Percentiles rank a stretch among this genome's conserved stretches.
Conservation (phyloP, 2,113 vertebrate genomes). For the Onychorhynchus coronatus region DNA sequence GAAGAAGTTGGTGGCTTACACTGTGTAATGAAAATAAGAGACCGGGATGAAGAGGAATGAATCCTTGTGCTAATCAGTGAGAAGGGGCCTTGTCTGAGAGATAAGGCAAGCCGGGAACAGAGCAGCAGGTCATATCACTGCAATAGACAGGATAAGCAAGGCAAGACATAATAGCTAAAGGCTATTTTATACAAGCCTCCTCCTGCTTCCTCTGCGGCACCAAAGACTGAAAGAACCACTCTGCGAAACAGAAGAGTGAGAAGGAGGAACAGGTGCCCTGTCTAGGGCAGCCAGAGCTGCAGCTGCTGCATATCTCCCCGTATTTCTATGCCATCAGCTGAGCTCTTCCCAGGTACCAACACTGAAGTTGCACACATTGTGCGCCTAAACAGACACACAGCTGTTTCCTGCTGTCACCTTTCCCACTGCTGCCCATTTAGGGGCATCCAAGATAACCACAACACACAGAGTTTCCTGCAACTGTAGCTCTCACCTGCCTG, state of each 20-base stretch:
- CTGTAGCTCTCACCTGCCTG: background rate
- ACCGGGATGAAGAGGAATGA: background rate
- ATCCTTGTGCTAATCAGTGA: constrained; percentile 24
- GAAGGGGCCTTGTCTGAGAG: constrained; percentile 9
- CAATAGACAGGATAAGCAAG: background rate
- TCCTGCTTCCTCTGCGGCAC: background rate
- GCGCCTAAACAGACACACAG: background rate
- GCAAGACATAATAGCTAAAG: background rate
- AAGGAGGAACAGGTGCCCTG: background rate
- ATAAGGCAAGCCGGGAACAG: background rate
- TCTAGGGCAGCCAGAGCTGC: background rate
- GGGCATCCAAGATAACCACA: background rate
- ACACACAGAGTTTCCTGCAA: background rate
- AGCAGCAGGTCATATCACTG: background rate
- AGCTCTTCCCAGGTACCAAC: background rate
- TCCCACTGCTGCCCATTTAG: background rate
- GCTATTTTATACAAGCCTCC: background rate
- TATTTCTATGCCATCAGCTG: background rate
- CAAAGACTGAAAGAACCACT: background rate
- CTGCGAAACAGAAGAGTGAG: background rate
- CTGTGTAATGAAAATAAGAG: background rate
- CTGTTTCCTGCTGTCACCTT: background rate
- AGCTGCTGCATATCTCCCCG: background rate
- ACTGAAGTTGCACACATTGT: fast-evolving
- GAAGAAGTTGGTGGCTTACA: background rate